Conservation (phyloP, 2,888 invertebrate species). For the Luperina nickerlii region DNA sequence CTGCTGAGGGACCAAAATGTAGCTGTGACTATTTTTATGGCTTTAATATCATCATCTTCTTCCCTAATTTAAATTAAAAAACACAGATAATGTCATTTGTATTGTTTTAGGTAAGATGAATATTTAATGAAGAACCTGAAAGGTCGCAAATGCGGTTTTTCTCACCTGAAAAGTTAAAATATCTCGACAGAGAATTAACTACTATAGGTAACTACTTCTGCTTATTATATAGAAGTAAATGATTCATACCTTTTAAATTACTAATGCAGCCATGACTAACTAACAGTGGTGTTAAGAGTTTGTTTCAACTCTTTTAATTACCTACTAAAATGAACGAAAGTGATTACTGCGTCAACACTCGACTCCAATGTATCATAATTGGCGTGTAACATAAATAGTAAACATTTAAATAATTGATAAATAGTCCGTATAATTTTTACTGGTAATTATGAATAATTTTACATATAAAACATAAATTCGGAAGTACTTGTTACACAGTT, state of each 20-base stretch:
- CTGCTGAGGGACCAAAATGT: neutral
- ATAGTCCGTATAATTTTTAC: conserved; percentile 77
- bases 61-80: neutral
- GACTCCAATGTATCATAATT: conserved; percentile 54
- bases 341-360: conserved; percentile 56
- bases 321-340: conserved; percentile 23
- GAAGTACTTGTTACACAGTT: conserved; percentile 69
- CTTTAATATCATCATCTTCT: neutral
- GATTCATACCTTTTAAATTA: conserved; percentile 9
- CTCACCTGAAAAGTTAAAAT: neutral
- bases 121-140: neutral
- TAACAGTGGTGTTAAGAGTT: conserved; percentile 16
- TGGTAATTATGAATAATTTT: conserved; percentile 80
- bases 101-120: neutral
- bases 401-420: conserved; percentile 76
- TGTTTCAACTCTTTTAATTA: conserved; percentile 46
- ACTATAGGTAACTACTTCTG: neutral
- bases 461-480: conserved; percentile 77
- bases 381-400: conserved; percentile 58
- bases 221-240: neutral
- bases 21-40: neutral
- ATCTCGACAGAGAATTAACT: neutral
- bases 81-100: neutral
- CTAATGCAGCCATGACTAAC: conserved; percentile 10
- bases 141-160: neutral